Evolutionary conservation across 1,140 invertebrate genomes (phyloP), one percentile per base, ranked within the genome.

Genomic region (Pararge aegeria): DNA sequence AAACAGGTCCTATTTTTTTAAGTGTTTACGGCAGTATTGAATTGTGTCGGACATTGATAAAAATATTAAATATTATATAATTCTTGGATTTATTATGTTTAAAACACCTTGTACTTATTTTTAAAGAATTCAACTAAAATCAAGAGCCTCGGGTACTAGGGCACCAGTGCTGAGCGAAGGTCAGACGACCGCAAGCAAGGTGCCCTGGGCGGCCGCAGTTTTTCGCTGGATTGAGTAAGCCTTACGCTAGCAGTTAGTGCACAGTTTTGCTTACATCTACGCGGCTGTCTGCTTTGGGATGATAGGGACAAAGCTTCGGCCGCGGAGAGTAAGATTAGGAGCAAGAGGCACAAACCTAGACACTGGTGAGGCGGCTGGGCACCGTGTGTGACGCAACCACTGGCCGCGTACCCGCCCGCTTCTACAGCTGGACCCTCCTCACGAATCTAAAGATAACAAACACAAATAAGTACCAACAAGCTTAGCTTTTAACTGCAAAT

Each of bases 341-440:
- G 66, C 44, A 89, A 75, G 38, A 87, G 79, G 61, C 80, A 89
- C 86, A 87, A 87, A 89, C 86, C 86, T 89, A 87, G 50, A 67
- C 83, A 89, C 46, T 63, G 76, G 54, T 75, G 79, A 1, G 78
- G 70, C 5, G 78, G 58, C 27, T 74, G 68, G 0, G 74, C 55
- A 10, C 77, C 72, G 42, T 58, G 64, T 6, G 77, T 73, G 0
- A 71, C 30, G 65, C 85, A 86, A 0, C 83, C 85, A 40, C 67
- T 78, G 48, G 60, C 64, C 3, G 70, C 58, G 61, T 65, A 74
- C 20, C 71, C 67, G 6, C 65, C 59, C 21, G 58, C 44, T 15
- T 48, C 54, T 37, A 65, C 60, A 1, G 56, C 50, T 38, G 70
- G 62, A 52, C 64, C 74, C 44, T 87, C 84, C 53, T 88, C 85